Percentiles rank a stretch among this genome's conserved stretches.
phyloP scores from a whole-genome alignment of 2,888 invertebrate species.

The Mythimna impura region DNA sequence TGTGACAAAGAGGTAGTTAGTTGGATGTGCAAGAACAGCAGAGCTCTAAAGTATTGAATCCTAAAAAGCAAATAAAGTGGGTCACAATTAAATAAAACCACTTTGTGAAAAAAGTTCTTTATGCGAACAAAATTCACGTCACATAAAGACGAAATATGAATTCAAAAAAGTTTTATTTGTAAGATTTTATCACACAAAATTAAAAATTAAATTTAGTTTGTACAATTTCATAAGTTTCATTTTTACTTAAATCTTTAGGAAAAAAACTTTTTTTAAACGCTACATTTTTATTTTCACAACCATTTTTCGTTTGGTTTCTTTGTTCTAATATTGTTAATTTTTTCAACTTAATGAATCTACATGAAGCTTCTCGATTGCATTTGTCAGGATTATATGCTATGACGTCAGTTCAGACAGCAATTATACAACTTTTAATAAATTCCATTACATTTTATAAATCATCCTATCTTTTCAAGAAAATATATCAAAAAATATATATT shows the following conservation, averaged over 20 bases:
- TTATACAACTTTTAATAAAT: not conserved
- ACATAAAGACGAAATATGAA: not conserved
- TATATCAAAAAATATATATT: slow-evolving; percentile 1
- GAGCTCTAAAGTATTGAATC: no score
- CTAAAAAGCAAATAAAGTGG: no score
- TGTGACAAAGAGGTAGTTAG: no score
- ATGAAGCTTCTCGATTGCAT: no score
- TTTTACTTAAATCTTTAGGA: not conserved
- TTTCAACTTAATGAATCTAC: not conserved
- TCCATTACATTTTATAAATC: not conserved
- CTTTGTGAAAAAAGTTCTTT: slow-evolving; percentile 3
- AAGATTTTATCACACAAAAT: not conserved
- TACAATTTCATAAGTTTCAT: not conserved
- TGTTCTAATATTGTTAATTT: not conserved
- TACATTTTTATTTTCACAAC: not conserved
- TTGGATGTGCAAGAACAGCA: no score
- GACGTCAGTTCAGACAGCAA: not conserved
- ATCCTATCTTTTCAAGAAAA: slow-evolving; percentile 3
- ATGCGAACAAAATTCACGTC: not conserved
- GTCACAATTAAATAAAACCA: not conserved
- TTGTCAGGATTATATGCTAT: not conserved
- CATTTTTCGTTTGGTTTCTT: not conserved
- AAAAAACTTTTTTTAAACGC: not conserved
- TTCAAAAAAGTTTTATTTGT: not conserved
- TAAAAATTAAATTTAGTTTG: no score